phyloP scores from a whole-genome alignment of 2,797 vertebrate species.

The Gallinago stenura region DNA sequence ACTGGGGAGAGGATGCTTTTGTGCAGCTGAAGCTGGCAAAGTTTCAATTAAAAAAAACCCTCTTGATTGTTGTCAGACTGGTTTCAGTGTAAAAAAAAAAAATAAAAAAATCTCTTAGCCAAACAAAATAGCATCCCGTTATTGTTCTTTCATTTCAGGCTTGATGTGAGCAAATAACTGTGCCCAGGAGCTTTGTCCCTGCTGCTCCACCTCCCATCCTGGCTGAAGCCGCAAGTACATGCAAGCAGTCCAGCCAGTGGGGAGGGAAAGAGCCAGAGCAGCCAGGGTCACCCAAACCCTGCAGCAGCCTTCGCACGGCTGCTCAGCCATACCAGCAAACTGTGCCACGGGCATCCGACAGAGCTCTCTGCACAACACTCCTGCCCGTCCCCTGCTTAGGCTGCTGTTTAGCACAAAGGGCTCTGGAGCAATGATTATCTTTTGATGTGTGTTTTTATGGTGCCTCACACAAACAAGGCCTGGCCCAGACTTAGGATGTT shows the following conservation, averaged over 20 bases:
- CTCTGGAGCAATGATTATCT: accelerated
- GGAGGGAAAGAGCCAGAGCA: neutral
- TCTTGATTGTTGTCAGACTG: neutral
- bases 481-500: neutral
- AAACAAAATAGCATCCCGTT: neutral
- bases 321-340: neutral
- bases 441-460: neutral
- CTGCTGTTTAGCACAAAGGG: neutral
- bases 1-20: neutral
- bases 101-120: neutral
- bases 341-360: accelerated
- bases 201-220: neutral
- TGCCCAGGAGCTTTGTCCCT: neutral
- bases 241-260: neutral
- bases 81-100: neutral
- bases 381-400: neutral
- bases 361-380: neutral
- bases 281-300: accelerated
- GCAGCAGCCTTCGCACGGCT: neutral
- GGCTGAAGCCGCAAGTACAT: neutral
- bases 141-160: neutral
- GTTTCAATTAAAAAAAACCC: neutral
- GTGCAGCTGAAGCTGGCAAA: neutral
- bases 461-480: neutral
- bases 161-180: neutral